These are phyloP conservation scores for Ceratitis capitata DNA, from an alignment of 1,140 invertebrate species.

Conservation along the genomic window DNA sequence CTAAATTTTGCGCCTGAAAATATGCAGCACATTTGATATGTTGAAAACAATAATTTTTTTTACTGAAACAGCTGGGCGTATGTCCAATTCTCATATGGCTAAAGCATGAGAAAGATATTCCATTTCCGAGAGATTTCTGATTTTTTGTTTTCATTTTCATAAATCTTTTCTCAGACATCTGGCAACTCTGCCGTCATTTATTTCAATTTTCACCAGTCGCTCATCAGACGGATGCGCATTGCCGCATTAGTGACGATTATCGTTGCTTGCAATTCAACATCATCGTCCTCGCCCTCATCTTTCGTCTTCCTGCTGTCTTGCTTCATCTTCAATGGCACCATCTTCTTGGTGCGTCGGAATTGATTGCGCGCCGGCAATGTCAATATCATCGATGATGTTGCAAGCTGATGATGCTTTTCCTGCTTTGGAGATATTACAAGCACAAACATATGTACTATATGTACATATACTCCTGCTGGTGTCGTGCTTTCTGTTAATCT, in stretches of 20 bases:
- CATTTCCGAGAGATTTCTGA: too few relatives aligned
- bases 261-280: background rate
- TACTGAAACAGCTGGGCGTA: too few relatives aligned
- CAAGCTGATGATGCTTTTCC: conserved; percentile 31
- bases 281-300: background rate
- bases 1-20: too few relatives aligned
- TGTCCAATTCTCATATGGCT: too few relatives aligned
- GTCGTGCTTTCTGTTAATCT: background rate
- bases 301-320: too few relatives aligned
- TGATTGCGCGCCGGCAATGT: conserved; percentile 30
- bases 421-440: background rate
- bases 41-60: too few relatives aligned
- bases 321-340: background rate
- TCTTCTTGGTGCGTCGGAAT: background rate
- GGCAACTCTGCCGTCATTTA: background rate
- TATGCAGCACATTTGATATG: too few relatives aligned
- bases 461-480: background rate
- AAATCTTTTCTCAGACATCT: background rate
- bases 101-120: too few relatives aligned
- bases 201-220: background rate
- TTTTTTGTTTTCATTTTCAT: too few relatives aligned
- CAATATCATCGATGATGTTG: conserved; percentile 31
- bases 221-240: conserved; percentile 5
- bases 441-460: background rate
- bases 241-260: conserved; percentile 28